These are phyloP conservation scores for Geotrupes spiniger DNA, from an alignment of 2,888 invertebrate species.

Conservation along the genomic window DNA sequence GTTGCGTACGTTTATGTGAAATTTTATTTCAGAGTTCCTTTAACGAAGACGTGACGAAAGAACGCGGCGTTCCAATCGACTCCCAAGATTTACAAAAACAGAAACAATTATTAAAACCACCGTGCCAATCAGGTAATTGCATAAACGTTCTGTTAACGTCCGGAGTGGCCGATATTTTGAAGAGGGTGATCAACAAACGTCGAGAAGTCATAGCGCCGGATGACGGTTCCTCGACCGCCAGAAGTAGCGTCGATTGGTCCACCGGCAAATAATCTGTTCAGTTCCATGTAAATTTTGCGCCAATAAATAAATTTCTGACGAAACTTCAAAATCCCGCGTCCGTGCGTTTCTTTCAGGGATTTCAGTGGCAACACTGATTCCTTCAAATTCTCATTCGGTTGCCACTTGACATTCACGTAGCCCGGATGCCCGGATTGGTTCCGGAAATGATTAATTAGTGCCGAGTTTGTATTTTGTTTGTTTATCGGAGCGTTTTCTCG, in stretches of 20 bases:
- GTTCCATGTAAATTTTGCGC: background rate
- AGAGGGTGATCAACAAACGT: constrained; percentile 46
- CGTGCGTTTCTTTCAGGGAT: constrained; percentile 21
- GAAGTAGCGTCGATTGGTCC: constrained; percentile 47
- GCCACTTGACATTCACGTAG: constrained; percentile 30
- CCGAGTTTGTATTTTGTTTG: constrained; percentile 26
- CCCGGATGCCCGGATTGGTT: constrained; percentile 48
- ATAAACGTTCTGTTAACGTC: constrained; percentile 46
- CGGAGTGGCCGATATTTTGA: constrained; percentile 48
- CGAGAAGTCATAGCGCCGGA: constrained; percentile 42
- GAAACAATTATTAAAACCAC: constrained; percentile 37
- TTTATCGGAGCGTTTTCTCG: constrained; percentile 32
- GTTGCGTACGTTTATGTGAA: too few relatives aligned
- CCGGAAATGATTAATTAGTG: constrained; percentile 48
- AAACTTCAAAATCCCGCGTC: constrained; percentile 3
- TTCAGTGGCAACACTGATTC: constrained; percentile 27
- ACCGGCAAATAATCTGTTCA: constrained; percentile 14
- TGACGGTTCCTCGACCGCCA: constrained; percentile 30
- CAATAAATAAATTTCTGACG: background rate
- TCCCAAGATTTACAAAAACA: constrained; percentile 41
- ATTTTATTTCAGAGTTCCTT: constrained; percentile 43
- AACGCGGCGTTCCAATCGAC: constrained; percentile 33
- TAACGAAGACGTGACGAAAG: constrained; percentile 40
- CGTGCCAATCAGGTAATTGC: constrained; percentile 41
- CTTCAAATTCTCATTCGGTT: constrained; percentile 21